A percentile compares a stretch with the other conserved stretches of the same genome.
Conservation (phyloP, 2,797 vertebrate species). For the Gallirallus australis region DNA sequence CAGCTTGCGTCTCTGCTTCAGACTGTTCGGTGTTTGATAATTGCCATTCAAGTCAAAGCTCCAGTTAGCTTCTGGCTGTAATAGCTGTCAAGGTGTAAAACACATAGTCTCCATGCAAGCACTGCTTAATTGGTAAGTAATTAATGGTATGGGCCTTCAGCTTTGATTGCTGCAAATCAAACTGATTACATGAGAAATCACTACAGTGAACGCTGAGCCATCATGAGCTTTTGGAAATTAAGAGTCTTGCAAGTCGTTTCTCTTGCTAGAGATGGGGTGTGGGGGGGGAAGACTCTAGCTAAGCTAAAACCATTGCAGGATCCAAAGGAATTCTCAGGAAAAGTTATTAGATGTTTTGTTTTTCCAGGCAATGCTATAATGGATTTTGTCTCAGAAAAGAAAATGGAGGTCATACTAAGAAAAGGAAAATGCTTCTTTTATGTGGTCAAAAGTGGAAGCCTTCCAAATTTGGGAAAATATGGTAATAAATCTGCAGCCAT, state of each 20-base stretch:
- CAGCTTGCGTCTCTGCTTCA: constrained; percentile 33
- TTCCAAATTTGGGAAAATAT: constrained; percentile 49
- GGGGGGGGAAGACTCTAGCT: not conserved
- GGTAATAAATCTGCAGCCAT: constrained; percentile 60
- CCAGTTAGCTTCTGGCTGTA: not conserved
- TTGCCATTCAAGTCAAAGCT: constrained; percentile 38
- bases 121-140: constrained; percentile 9
- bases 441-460: constrained; percentile 53
- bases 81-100: constrained; percentile 51
- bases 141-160: not conserved
- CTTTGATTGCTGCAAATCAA: not conserved
- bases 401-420: constrained; percentile 54
- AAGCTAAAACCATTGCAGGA: constrained; percentile 8
- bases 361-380: constrained; percentile 26
- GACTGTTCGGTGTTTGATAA: not conserved
- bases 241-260: not conserved
- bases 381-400: constrained; percentile 41
- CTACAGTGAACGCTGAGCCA: not conserved
- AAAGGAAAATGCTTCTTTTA: constrained; percentile 50
- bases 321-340: not conserved
- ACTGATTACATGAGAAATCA: not conserved
- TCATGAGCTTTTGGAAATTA: not conserved
- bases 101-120: not conserved
- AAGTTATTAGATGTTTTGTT: not conserved
- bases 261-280: not conserved